These are phyloP conservation scores for Macrotrachela quadricornifera DNA, from an alignment of 1,140 invertebrate species.

Conservation along the genomic window DNA sequence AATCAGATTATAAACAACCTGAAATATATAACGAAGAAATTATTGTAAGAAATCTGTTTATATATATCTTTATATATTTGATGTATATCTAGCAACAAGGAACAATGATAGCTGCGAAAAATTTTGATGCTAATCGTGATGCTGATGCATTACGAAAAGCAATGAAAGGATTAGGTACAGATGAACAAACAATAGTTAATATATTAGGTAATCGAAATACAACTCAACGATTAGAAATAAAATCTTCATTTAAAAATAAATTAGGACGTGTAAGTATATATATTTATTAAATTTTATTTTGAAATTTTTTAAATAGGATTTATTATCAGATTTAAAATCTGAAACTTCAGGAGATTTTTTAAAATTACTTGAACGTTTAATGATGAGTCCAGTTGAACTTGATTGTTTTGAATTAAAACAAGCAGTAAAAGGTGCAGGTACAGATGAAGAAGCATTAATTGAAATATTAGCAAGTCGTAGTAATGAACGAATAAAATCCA, in stretches of 20 bases:
- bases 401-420: no score
- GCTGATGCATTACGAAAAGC: constrained; percentile 18
- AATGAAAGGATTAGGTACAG: constrained; percentile 6
- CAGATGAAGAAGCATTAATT: constrained; percentile 19
- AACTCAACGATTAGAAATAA: constrained; percentile 68
- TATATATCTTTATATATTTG: no score
- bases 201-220: constrained; percentile 63
- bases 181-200: constrained; percentile 56
- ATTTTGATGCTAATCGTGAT: constrained; percentile 24
- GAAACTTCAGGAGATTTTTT: no score
- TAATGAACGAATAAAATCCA: constrained; percentile 21
- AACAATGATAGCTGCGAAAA: constrained; percentile 18
- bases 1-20: no score
- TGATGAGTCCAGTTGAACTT: no score
- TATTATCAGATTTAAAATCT: no score
- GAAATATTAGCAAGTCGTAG: constrained; percentile 21
- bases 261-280: constrained; percentile 53
- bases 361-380: no score
- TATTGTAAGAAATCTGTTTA: no score
- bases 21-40: no score
- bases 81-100: constrained; percentile 12
- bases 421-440: constrained; percentile 18
- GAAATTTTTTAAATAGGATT: constrained; percentile 15
- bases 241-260: constrained; percentile 60
- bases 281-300: neutral